Percentiles rank a stretch among this genome's conserved stretches.
Evolutionary conservation across 2,888 invertebrate genomes (phyloP).

Genomic region (Lasioglossum pauxillum): DNA sequence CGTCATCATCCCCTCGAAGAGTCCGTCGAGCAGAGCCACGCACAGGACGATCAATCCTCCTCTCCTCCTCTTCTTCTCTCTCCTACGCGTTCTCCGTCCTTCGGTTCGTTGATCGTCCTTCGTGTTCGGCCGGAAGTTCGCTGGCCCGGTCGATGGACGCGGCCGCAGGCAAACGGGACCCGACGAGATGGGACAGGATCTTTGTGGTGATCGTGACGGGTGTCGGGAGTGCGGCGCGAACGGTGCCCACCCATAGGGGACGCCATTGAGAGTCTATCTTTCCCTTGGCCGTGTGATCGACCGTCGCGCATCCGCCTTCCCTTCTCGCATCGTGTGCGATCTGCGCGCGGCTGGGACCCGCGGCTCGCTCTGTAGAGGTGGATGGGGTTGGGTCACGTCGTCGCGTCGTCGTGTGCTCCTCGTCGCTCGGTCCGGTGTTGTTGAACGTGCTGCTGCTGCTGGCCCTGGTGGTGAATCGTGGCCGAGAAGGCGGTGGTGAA

Average conservation of each 20-base stretch:
- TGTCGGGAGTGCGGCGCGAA: constrained; percentile 10
- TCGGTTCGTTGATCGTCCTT: constrained; percentile 19
- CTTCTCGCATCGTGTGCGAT: constrained; percentile 54
- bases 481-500: constrained; percentile 12
- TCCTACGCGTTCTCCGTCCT: constrained; percentile 4
- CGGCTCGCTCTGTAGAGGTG: constrained; percentile 23
- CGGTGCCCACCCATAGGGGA: constrained; percentile 50
- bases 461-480: constrained; percentile 65
- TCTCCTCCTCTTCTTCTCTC: not conserved
- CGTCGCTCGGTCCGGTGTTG: constrained; percentile 14
- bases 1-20: not conserved
- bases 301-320: constrained; percentile 57
- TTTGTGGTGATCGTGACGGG: constrained; percentile 1
- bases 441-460: constrained; percentile 34
- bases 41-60: constrained; percentile 5
- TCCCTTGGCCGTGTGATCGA: constrained; percentile 53
- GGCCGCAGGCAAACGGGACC: not conserved
- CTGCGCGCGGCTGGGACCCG: constrained; percentile 53
- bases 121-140: constrained; percentile 19
- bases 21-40: not conserved
- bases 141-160: constrained; percentile 41
- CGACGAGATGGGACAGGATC: constrained; percentile 38
- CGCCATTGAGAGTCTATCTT: constrained; percentile 58
- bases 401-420: constrained; percentile 26
- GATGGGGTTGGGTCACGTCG: constrained; percentile 43